phyloP scores from a whole-genome alignment of 2,797 vertebrate species.

The Hippoglossus hippoglossus region DNA sequence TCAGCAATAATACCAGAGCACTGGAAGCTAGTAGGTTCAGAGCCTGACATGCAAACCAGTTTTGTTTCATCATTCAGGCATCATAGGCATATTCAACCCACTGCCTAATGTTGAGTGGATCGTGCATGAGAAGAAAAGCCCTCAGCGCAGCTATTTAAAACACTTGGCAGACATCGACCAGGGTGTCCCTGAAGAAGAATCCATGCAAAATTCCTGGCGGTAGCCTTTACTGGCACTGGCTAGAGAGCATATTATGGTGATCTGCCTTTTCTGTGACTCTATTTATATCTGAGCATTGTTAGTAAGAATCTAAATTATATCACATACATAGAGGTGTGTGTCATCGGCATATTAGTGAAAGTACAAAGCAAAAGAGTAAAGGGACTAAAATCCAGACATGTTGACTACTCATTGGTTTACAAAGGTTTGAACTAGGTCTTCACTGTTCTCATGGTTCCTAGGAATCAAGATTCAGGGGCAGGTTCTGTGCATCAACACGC shows the following conservation, averaged over 20 bases:
- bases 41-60: constrained; percentile 22
- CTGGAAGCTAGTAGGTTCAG: constrained; percentile 10
- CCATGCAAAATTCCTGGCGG: constrained; percentile 43
- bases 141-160: constrained; percentile 33
- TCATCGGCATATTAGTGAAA: constrained; percentile 31
- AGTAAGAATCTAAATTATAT: not conserved
- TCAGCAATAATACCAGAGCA: constrained; percentile 8
- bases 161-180: constrained; percentile 30
- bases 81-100: constrained; percentile 46
- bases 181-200: constrained; percentile 34
- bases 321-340: constrained; percentile 1
- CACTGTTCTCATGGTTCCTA: too few relatives aligned
- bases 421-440: too few relatives aligned
- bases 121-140: constrained; percentile 49
- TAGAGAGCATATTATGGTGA: constrained; percentile 22
- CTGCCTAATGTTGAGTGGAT: constrained; percentile 54
- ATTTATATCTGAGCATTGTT: constrained; percentile 12
- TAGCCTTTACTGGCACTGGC: constrained; percentile 14
- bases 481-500: too few relatives aligned
- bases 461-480: too few relatives aligned
- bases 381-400: too few relatives aligned
- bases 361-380: too few relatives aligned
- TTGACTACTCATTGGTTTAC: too few relatives aligned
- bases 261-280: constrained; percentile 2
- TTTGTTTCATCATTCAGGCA: constrained; percentile 44